Conservation (phyloP, 1,140 invertebrate species). For the Drosophila funebris region DNA sequence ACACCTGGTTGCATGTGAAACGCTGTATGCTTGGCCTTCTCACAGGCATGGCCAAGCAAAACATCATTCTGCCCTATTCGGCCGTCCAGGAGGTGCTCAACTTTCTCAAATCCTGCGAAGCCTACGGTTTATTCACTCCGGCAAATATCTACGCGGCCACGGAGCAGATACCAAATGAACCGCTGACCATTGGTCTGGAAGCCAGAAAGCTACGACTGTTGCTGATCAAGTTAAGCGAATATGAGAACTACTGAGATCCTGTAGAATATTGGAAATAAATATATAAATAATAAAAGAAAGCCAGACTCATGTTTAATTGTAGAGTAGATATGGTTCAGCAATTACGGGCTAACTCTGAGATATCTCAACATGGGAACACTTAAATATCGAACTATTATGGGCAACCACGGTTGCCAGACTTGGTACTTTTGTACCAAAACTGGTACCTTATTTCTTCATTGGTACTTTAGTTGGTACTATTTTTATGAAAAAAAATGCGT, state of each 20-base stretch:
- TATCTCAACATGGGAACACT: no score
- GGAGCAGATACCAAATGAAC: conserved; percentile 71
- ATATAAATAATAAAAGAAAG: no score
- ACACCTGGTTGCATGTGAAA: conserved; percentile 98
- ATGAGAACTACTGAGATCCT: conserved; percentile 54
- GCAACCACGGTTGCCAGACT: no score
- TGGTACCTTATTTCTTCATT: no score
- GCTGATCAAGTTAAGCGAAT: conserved; percentile 75
- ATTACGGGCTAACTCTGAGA: no score
- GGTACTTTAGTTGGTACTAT: no score
- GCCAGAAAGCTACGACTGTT: conserved; percentile 72
- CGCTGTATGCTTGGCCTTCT: conserved; percentile 95
- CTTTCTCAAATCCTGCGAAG: conserved; percentile 95
- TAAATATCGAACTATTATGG: no score
- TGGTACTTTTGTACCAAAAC: no score
- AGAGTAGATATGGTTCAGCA: no score
- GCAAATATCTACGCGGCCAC: conserved; percentile 75
- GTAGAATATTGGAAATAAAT: no score
- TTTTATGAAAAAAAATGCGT: no score
- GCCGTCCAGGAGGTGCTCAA: conserved; percentile 94
- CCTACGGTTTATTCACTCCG: conserved; percentile 78
- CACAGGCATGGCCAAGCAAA: conserved; percentile 95
- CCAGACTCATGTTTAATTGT: no score
- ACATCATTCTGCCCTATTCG: conserved; percentile 93
- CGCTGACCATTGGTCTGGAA: conserved; percentile 81